Evolutionary conservation across 2,113 vertebrate species (phyloP).

Genomic region (Oenanthe oenanthe): DNA sequence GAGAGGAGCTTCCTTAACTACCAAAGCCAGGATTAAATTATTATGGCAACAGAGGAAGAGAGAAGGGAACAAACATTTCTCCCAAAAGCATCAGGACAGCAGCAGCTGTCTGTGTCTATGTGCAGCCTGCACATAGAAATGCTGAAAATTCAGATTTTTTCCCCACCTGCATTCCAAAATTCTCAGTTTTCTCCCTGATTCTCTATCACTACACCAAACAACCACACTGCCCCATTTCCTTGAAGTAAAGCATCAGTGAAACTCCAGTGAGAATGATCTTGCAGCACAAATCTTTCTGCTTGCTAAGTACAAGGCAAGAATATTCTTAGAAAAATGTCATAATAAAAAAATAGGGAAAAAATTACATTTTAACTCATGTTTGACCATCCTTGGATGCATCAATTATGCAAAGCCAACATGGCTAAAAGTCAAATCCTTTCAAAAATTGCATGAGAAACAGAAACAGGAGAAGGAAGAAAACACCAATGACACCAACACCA

Average conservation of each 20-base stretch:
- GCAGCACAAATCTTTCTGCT: no score
- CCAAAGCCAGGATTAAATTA: neutral
- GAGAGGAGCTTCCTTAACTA: neutral
- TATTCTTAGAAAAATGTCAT: no score
- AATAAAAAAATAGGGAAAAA: no score
- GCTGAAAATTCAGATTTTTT: neutral
- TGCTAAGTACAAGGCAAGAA: no score
- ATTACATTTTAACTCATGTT: no score
- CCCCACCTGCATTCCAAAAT: neutral
- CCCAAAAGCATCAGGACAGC: neutral
- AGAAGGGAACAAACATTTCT: neutral
- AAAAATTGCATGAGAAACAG: neutral
- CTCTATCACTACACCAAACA: fast-evolving
- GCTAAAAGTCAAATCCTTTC: neutral
- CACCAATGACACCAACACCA: neutral
- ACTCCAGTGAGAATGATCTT: neutral
- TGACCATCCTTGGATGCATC: no score
- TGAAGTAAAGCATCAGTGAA: neutral
- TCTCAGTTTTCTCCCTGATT: neutral
- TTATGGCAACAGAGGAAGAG: neutral
- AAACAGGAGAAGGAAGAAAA: neutral
- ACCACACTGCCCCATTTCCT: neutral
- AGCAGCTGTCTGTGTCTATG: no score
- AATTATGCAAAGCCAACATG: no score
- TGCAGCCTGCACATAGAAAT: neutral